Base-by-base conservation (phyloP, 92 coral and sea anemone genomes). In the Porites divaricata region DNA sequence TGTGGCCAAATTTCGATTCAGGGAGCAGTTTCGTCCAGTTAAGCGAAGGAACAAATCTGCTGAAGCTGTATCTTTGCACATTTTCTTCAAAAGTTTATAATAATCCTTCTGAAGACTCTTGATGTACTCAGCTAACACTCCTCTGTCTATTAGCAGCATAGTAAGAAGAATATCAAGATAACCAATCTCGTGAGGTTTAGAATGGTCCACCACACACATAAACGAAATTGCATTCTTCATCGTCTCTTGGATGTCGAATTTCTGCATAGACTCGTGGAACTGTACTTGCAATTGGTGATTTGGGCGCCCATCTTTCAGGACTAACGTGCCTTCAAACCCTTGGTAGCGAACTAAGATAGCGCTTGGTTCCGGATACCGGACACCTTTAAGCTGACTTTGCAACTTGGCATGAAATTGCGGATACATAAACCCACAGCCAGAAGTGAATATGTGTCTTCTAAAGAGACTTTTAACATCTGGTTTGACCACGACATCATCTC, bases 401-500 rank as follows among this genome's bases (percentile, higher is more conserved):
- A 93, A 45, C n/a, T 77, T 79, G 22, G 87, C 49, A 4, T 88
- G 75, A 74, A 93, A 73, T 23, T 20, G 66, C 26, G 25, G 65
- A 11, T 92, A 90, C 87, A 93, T 93, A 63, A 90, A 87, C 8
- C 93, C 93, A 72, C 92, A 93, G 63, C 92, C 96, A 63, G 85
- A 67, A 4, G 88, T 85, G 72, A 87, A 90, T 17, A 66, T 81
- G 56, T 84, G 75, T 22, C 68, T 70, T 23, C 78, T 6, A 62
- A 53, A 65, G 52, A 16, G 11, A 25, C 64, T 17, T 35, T 61
- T 65, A 14, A 63, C 9, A 64, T 81, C 86, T 71, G 79, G 78
- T 9, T 59, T 17, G 57, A 15, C 28, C 7, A 14, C 56, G 15
- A 14, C 13, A 1, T 84, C 67, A 45, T 65, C 20, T 12, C 23